Evolutionary conservation across 2,113 vertebrate species (phyloP).

Genomic region (human (Homo sapiens)): GRCh38 chr16:72504501-72505000

Average conservation of each 20-base stretch:
- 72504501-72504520: too few relatives aligned
- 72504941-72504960: conserved; percentile 73
- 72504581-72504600: too few relatives aligned
- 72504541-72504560: too few relatives aligned
- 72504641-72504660: too few relatives aligned
- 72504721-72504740: not conserved
- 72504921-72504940: conserved; percentile 66
- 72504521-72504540: too few relatives aligned
- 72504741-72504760: not conserved
- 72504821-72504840: not conserved
- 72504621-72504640: too few relatives aligned
- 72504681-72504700: too few relatives aligned
- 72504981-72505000: conserved; percentile 76
- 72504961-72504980: conserved; percentile 49
- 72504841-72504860: conserved; percentile 39
- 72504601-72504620: too few relatives aligned
- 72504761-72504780: conserved; percentile 34
- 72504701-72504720: not conserved
- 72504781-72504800: conserved; percentile 17
- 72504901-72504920: conserved; percentile 67
- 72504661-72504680: too few relatives aligned
- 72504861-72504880: conserved; percentile 43
- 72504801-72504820: not conserved
- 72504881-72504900: conserved; percentile 72
- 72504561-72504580: too few relatives aligned